Conservation (phyloP, 1,140 invertebrate species). For the Ephestia elutella region DNA sequence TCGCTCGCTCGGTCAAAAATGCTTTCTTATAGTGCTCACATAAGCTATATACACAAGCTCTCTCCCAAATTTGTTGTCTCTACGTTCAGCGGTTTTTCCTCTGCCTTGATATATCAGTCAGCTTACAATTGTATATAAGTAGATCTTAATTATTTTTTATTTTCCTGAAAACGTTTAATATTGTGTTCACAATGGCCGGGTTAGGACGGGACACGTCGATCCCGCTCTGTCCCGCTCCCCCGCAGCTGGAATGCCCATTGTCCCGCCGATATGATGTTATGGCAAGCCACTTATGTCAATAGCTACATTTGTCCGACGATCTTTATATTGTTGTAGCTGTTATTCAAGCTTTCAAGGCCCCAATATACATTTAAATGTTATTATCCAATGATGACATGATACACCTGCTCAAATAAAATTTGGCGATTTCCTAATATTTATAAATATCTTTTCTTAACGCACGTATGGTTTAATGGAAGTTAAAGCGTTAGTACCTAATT, state of each 20-base stretch:
- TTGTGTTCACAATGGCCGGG: conserved; percentile 23
- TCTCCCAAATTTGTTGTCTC: too few relatives aligned
- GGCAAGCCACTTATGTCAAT: conserved; percentile 51
- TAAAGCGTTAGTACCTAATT: too few relatives aligned
- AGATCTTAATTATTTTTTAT: neutral
- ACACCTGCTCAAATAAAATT: too few relatives aligned
- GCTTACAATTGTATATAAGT: too few relatives aligned
- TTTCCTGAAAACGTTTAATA: conserved; percentile 30
- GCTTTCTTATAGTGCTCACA: too few relatives aligned
- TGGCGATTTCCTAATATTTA: too few relatives aligned
- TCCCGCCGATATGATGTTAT: conserved; percentile 54
- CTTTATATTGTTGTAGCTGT: conserved; percentile 12
- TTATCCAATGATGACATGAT: neutral
- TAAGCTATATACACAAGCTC: too few relatives aligned
- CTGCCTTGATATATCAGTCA: too few relatives aligned
- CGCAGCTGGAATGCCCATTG: conserved; percentile 52
- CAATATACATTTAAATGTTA: neutral
- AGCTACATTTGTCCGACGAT: conserved; percentile 37
- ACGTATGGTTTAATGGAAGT: too few relatives aligned
- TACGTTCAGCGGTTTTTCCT: too few relatives aligned
- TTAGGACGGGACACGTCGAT: conserved; percentile 29
- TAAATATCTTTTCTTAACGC: too few relatives aligned
- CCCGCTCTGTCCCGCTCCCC: conserved; percentile 18
- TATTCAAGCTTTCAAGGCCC: conserved; percentile 9
- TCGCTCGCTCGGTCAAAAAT: too few relatives aligned